phyloP scores from a whole-genome alignment of 2,797 vertebrate genomes.

The Rhinella marina region DNA sequence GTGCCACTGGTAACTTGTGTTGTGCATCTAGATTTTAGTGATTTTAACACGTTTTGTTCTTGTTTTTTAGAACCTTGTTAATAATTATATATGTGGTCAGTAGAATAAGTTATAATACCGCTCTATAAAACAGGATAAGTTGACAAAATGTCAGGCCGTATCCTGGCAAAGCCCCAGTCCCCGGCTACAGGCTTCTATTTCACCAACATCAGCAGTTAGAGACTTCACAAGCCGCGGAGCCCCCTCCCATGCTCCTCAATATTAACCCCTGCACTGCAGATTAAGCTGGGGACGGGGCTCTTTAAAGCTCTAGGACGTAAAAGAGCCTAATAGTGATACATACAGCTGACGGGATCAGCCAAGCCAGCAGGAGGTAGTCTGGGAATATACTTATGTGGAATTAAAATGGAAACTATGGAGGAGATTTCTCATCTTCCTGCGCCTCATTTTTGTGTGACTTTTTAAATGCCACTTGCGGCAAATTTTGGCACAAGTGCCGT shows the following conservation, averaged over 20 bases:
- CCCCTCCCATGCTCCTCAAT: constrained; percentile 17
- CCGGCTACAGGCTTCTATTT: constrained; percentile 63
- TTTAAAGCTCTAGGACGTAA: no score
- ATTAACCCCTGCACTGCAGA: neutral
- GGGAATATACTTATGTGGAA: neutral
- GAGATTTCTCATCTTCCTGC: no score
- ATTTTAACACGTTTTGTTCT: neutral
- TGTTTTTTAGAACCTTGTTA: neutral
- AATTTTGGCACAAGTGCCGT: no score
- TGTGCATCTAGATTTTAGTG: no score
- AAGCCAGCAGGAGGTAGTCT: no score
- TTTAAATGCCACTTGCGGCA: no score
- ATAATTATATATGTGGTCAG: neutral
- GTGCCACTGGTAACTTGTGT: no score
- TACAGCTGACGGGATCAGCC: neutral
- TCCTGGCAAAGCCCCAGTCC: constrained; percentile 43
- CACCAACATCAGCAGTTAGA: constrained; percentile 49
- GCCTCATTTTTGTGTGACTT: no score
- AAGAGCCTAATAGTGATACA: no score
- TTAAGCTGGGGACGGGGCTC: neutral
- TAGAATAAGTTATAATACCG: neutral
- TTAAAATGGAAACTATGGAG: neutral
- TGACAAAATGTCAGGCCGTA: constrained; percentile 24
- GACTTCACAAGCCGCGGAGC: constrained; percentile 10
- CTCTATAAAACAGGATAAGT: neutral